Base-by-base conservation (phyloP, 2,113 vertebrate genomes). In the Triplophysa tibetana region DNA sequence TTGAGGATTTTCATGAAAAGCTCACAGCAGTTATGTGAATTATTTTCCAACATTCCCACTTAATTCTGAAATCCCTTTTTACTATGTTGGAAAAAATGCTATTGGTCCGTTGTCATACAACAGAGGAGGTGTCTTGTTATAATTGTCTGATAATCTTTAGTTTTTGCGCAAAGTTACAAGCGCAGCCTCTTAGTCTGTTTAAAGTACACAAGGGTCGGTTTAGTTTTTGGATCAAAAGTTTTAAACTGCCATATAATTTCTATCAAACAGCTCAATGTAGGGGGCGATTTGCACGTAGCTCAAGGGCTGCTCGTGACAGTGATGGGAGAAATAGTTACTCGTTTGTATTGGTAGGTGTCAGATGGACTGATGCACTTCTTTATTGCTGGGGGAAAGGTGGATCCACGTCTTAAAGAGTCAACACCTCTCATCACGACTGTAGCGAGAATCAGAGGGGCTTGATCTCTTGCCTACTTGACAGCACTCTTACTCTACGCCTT, bases 261-360 rank as follows among this genome's bases (percentile, higher is more conserved):
- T 38, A 8, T 38, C 7, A 1, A 38, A 38, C 33, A 1, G 33
- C 33, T 38, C 33, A 38, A 38, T 38, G 33, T 38, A 38, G 5
- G 33, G 7, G 6, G 33, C 6, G 33, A 38, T 38, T 38, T 38
- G 33, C 33, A 38, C 33, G 33, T 7, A 38, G 33, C 33, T 38
- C 33, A 38, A 48, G 41, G 70, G 26, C 70, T 21, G 68, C 63
- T 43, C 76, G 66, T 79, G 86, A 77, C 74, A 83, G 81, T 82
- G 88, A 86, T 87, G 84, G 64, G 75, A 83, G 72, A 84, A 73
- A 81, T 29, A 85, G 89, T 87, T 88, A 87, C 88, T 91, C 84
- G 83, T 83, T 79, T 88, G 82, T 86, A 85, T 54, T 77, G 85
- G 83, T 81, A 89, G 88, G 89, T 88, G 86, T 88, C 89, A 85